Evolutionary conservation across 2,113 vertebrate species (phyloP).

Genomic region (Anseranas semipalmata): DNA sequence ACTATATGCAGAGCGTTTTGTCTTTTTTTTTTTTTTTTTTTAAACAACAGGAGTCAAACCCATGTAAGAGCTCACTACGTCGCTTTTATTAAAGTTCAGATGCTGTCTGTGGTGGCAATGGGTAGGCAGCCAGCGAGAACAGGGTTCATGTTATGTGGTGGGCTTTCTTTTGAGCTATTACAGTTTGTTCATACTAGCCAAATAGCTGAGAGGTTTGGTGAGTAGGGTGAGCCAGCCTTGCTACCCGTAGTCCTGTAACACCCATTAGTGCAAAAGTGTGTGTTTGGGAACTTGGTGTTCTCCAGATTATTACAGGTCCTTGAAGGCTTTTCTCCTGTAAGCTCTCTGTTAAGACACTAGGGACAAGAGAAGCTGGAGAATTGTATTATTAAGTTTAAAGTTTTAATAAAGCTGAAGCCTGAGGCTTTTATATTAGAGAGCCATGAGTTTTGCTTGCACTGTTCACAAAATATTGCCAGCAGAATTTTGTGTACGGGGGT

Average conservation of each 20-base stretch:
- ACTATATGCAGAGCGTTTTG: neutral
- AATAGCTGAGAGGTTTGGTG: neutral
- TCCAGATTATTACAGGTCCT: neutral
- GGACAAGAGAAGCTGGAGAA: neutral
- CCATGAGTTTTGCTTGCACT: neutral
- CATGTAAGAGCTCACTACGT: too few relatives aligned
- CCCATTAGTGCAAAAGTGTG: neutral
- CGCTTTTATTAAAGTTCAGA: neutral
- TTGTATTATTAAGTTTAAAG: neutral
- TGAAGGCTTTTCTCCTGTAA: neutral
- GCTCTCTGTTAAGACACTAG: neutral
- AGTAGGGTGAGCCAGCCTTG: neutral
- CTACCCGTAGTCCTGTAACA: accelerated
- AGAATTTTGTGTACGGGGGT: neutral
- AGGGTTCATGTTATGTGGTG: neutral
- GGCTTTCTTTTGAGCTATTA: neutral
- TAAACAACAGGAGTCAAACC: neutral
- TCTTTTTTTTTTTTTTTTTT: neutral
- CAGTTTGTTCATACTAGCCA: accelerated
- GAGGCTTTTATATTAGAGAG: neutral
- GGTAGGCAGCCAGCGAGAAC: neutral
- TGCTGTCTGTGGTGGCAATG: neutral
- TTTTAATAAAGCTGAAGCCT: neutral
- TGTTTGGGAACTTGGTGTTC: neutral
- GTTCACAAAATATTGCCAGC: neutral